These are phyloP conservation scores for Anoncus sp. DNA, from an alignment of 2,888 invertebrate genomes.

Conservation along the genomic window DNA sequence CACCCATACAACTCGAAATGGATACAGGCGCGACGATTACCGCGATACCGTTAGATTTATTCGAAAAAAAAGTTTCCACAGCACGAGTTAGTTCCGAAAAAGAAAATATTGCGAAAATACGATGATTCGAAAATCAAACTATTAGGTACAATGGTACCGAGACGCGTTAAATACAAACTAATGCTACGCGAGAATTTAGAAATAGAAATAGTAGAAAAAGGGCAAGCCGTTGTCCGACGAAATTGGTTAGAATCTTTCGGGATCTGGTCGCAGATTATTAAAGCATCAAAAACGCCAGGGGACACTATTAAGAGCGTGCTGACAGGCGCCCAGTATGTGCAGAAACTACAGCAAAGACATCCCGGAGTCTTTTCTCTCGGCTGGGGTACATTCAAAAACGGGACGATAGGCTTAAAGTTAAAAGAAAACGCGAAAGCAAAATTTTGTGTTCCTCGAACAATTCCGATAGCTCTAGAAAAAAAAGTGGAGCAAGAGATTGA, in stretches of 20 bases:
- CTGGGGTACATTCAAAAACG: not conserved
- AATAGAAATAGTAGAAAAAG: slow-evolving; percentile 13
- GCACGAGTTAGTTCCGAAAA: slow-evolving; percentile 3
- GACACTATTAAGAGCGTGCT: slow-evolving; percentile 1
- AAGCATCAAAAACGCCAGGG: slow-evolving; percentile 2
- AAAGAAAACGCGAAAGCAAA: slow-evolving; percentile 8
- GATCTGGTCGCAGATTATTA: slow-evolving; percentile 16
- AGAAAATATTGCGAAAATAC: slow-evolving; percentile 5
- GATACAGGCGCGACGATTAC: slow-evolving; percentile 16
- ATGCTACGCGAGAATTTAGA: slow-evolving; percentile 1
- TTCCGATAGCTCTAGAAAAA: not conserved
- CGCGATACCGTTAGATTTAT: slow-evolving; percentile 16
- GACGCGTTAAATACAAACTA: slow-evolving; percentile 2
- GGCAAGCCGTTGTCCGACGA: slow-evolving; percentile 13
- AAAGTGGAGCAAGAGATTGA: slow-evolving; percentile 19
- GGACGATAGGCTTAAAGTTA: not conserved
- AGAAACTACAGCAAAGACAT: not conserved
- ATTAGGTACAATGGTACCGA: slow-evolving; percentile 7
- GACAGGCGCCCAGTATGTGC: not conserved
- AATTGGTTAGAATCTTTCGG: slow-evolving; percentile 23
- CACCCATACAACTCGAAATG: slow-evolving; percentile 1
- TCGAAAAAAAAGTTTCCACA: slow-evolving; percentile 13
- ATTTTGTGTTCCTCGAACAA: not conserved
- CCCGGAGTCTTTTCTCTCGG: not conserved
- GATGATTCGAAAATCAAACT: slow-evolving; percentile 6